phyloP scores from a whole-genome alignment of 2,888 invertebrate genomes.

The Anticlea derivata region DNA sequence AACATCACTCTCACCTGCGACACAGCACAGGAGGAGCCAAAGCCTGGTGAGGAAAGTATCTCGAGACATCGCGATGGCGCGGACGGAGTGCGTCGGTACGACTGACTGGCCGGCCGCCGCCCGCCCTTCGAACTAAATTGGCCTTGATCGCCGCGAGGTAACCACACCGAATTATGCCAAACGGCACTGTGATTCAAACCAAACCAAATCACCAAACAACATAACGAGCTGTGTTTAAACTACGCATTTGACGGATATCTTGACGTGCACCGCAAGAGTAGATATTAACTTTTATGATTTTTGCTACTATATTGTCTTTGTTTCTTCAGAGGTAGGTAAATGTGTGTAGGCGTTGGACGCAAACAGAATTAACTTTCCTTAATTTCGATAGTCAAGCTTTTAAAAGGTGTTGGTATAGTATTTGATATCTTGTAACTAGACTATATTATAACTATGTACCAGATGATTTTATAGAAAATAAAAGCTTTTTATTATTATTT shows the following conservation, averaged over 20 bases:
- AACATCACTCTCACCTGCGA: slow-evolving; percentile 64
- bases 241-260: background rate
- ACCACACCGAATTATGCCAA: slow-evolving; percentile 47
- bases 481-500: background rate
- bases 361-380: slow-evolving; percentile 1
- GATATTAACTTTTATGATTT: too few species aligned
- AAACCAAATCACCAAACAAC: slow-evolving; percentile 2
- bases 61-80: slow-evolving; percentile 14
- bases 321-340: too few species aligned
- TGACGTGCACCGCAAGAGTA: background rate
- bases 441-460: too few species aligned
- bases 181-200: slow-evolving; percentile 22
- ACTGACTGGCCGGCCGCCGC: slow-evolving; percentile 45
- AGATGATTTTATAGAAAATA: too few species aligned
- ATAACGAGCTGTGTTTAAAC: background rate
- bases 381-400: background rate
- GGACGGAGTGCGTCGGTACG: slow-evolving; percentile 24
- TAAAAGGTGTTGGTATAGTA: too few species aligned
- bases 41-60: slow-evolving; percentile 9
- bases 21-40: slow-evolving; percentile 56
- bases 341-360: background rate
- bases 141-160: slow-evolving; percentile 58
- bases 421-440: too few species aligned
- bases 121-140: slow-evolving; percentile 66
- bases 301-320: too few species aligned